These are phyloP conservation scores for Macrotus californicus DNA, from an alignment of 2,113 vertebrate species.

Conservation along the genomic window DNA sequence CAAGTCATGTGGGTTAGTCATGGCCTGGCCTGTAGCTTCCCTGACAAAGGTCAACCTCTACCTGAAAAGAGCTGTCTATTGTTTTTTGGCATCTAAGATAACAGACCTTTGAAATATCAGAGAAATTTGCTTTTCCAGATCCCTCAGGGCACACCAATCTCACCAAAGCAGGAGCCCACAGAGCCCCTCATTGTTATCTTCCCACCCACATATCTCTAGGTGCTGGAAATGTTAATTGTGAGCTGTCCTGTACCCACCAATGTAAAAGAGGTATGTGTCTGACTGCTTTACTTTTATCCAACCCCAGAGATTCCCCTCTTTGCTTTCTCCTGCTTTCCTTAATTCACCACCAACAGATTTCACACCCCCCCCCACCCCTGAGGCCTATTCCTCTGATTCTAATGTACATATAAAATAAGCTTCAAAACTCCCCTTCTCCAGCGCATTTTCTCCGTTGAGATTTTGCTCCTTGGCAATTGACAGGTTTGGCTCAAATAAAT, in stretches of 20 bases:
- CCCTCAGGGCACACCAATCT: not conserved
- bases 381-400: not conserved
- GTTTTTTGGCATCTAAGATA: not conserved
- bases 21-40: not conserved
- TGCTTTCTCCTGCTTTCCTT: not conserved
- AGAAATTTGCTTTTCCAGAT: not conserved
- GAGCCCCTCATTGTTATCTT: not conserved
- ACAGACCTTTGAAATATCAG: not conserved
- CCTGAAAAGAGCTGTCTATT: not conserved
- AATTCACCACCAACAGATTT: not conserved
- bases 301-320: not conserved
- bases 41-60: not conserved
- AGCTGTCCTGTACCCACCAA: not conserved
- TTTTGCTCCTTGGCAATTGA: not conserved
- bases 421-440: not conserved
- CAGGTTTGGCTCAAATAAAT: not conserved
- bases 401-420: not conserved
- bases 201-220: not conserved
- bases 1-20: not conserved
- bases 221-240: not conserved
- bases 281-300: not conserved
- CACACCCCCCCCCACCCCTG: accelerated
- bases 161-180: not conserved
- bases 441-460: not conserved
- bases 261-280: not conserved